A percentile compares a stretch with the other conserved stretches of the same genome.
Conservation (phyloP, 2,888 invertebrate species). For the Hyalella azteca region DNA sequence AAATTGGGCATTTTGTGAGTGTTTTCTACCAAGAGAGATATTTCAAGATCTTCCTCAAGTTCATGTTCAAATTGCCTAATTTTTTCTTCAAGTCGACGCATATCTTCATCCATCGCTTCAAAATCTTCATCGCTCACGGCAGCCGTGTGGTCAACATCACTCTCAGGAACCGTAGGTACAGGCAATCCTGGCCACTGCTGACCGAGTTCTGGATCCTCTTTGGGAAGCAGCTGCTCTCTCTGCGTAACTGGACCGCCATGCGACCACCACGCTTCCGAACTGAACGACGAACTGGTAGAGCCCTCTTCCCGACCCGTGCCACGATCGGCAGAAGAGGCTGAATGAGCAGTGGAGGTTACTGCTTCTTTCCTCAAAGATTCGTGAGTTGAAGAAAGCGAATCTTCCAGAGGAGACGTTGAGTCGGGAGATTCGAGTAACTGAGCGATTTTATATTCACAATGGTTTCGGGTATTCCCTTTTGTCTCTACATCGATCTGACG, state of each 20-base stretch:
- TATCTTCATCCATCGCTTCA: constrained; percentile 54
- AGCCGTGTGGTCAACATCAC: constrained; percentile 43
- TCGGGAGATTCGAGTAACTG: neutral
- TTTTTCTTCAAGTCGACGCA: constrained; percentile 56
- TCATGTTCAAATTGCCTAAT: constrained; percentile 51
- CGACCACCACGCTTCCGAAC: constrained; percentile 19
- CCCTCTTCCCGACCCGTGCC: neutral
- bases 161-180: constrained; percentile 32
- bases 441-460: neutral
- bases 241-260: neutral
- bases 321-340: constrained; percentile 2
- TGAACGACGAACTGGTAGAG: neutral
- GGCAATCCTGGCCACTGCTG: constrained; percentile 45
- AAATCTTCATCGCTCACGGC: constrained; percentile 55
- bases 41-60: constrained; percentile 40
- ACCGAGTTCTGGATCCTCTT: neutral
- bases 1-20: constrained; percentile 14
- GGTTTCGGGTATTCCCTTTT: no score
- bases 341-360: neutral
- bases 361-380: neutral
- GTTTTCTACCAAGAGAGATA: neutral
- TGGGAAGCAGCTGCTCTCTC: neutral
- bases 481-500: no score
- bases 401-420: neutral
- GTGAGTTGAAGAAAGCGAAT: neutral